Evolutionary conservation across 1,140 invertebrate genomes (phyloP).

Genomic region (Chlorops oryzae): DNA sequence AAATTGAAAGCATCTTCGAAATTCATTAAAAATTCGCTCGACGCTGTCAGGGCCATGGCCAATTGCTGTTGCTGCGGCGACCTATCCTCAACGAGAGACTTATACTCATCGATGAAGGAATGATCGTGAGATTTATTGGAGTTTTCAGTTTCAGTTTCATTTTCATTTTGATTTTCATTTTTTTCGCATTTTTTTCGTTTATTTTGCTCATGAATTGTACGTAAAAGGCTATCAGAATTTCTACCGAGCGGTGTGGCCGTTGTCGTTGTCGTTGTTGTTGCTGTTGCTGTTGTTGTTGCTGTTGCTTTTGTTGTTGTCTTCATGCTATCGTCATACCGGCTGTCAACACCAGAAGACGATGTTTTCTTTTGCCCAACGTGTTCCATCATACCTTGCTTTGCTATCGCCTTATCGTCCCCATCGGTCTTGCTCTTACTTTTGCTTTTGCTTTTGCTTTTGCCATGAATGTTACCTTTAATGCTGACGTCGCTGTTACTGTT

Average conservation of each 20-base stretch:
- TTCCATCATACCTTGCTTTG: neutral
- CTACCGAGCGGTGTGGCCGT: too few relatives aligned
- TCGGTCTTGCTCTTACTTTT: constrained; percentile 2
- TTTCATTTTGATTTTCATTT: too few relatives aligned
- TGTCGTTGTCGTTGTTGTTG: neutral
- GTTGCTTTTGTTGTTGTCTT: constrained; percentile 1
- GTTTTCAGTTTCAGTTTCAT: too few relatives aligned
- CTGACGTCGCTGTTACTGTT: constrained; percentile 1
- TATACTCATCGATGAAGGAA: constrained; percentile 12
- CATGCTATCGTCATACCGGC: neutral
- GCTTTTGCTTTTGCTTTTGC: neutral
- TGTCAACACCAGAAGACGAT: neutral
- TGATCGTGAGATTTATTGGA: too few relatives aligned
- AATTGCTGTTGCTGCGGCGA: too few relatives aligned
- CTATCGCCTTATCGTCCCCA: neutral
- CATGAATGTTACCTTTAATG: neutral
- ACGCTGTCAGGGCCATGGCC: too few relatives aligned
- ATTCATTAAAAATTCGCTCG: too few relatives aligned
- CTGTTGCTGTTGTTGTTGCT: constrained; percentile 11
- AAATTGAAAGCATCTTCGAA: constrained; percentile 9
- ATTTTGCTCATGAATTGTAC: too few relatives aligned
- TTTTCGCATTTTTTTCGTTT: neutral
- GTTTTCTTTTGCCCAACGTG: neutral
- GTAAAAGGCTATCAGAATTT: too few relatives aligned
- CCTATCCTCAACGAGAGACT: constrained; percentile 11